phyloP scores from a whole-genome alignment of 2,888 invertebrate genomes.

The Ectemnius lituratus region DNA sequence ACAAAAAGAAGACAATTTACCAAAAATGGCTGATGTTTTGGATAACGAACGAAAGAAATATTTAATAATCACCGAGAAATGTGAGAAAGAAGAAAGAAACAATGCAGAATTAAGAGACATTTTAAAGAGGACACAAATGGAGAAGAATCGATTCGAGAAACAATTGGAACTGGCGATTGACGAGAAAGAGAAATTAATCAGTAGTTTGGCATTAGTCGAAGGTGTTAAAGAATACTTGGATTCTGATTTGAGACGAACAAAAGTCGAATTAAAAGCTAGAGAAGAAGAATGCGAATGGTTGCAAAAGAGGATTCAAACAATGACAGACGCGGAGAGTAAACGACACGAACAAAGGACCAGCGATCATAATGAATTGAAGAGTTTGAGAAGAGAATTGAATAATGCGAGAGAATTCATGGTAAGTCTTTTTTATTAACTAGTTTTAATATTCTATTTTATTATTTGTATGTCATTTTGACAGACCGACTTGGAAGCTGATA shows the following conservation, averaged over 20 bases:
- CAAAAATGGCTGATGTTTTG: conserved; percentile 54
- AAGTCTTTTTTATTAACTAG: conserved; percentile 24
- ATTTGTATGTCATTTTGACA: conserved; percentile 23
- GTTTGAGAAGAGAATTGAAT: conserved; percentile 63
- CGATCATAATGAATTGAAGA: conserved; percentile 65
- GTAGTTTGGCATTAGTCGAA: conserved; percentile 66
- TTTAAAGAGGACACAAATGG: conserved; percentile 77
- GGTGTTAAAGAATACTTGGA: conserved; percentile 79
- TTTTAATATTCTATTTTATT: neutral
- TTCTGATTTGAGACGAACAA: conserved; percentile 78
- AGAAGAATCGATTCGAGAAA: conserved; percentile 78
- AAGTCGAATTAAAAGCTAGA: conserved; percentile 79
- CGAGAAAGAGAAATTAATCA: conserved; percentile 77
- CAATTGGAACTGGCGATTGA: conserved; percentile 79
- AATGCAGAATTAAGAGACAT: conserved; percentile 77
- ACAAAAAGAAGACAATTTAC: conserved; percentile 46
- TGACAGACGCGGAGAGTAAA: conserved; percentile 69
- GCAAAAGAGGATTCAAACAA: conserved; percentile 78
- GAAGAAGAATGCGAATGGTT: conserved; percentile 80
- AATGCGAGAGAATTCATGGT: conserved; percentile 67
- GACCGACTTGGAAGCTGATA: conserved; percentile 68
- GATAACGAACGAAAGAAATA: conserved; percentile 63
- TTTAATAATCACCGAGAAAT: conserved; percentile 58
- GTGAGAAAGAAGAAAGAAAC: conserved; percentile 62
- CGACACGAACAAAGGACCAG: conserved; percentile 62